phyloP scores from a whole-genome alignment of 2,888 invertebrate species.

The Polia nebulosa region DNA sequence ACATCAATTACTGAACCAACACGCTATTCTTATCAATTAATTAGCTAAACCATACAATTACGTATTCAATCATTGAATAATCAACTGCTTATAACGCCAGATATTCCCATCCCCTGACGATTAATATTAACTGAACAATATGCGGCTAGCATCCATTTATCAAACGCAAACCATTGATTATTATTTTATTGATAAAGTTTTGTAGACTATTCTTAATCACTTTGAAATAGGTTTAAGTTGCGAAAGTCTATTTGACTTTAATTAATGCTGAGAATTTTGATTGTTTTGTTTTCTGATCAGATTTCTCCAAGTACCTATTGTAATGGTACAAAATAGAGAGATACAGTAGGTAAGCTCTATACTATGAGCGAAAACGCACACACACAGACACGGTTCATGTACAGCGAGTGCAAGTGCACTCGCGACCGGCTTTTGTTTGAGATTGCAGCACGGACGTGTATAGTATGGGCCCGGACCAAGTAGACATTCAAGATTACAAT shows the following conservation, averaged over 20 bases:
- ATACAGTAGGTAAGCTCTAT: background rate
- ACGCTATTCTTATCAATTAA: conserved; percentile 20
- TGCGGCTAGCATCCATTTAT: conserved; percentile 27
- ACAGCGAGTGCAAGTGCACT: background rate
- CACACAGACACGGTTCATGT: background rate
- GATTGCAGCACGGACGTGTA: background rate
- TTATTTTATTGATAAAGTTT: conserved; percentile 48
- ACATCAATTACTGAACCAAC: conserved; percentile 17
- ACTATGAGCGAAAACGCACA: background rate
- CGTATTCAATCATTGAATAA: conserved; percentile 29
- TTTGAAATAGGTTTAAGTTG: conserved; percentile 40
- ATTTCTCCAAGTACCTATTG: background rate
- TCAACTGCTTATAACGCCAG: conserved; percentile 15
- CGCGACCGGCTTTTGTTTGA: background rate
- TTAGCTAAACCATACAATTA: conserved; percentile 17
- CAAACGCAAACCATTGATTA: conserved; percentile 1
- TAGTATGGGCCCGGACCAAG: too few species aligned
- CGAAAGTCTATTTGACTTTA: conserved; percentile 19
- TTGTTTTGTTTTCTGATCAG: conserved; percentile 27
- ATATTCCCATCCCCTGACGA: background rate
- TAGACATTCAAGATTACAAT: too few species aligned
- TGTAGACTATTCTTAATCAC: conserved; percentile 25
- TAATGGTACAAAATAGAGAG: background rate
- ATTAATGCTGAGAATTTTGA: conserved; percentile 18
- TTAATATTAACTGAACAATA: conserved; percentile 7